Base-by-base conservation (phyloP, 2,888 invertebrate genomes). In the Athalia rosae region DNA sequence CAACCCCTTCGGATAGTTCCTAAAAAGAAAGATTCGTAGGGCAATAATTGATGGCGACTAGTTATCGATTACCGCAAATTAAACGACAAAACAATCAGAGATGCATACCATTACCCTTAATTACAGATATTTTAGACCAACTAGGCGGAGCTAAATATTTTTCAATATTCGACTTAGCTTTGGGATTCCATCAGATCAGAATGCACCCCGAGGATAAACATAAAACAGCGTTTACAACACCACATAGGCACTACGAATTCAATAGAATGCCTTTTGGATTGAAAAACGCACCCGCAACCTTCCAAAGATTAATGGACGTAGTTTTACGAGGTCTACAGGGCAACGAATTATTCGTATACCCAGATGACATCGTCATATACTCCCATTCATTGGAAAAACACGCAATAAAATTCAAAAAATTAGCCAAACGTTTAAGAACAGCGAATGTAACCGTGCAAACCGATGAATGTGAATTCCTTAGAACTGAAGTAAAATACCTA, bases 391-490 rank as follows among this genome's bases (percentile, higher is more conserved):
- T 47, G 66, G 8, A 66, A 43, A 59, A 56, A 59, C 61, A 74
- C n/a, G 48, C 28, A 0, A 11, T 3, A 11, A 59, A 62, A 8
- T 62, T 74, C 13, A 41, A 43, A n/a, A 74, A 66, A 6, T 15
- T 66, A 47, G 15, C 15, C 6, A 5, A 47, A 5, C 9, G 15
- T 47, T 6, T 66, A n/a, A 11, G 43, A 1, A 4, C 15, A n/a
- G 47, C 66, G 13, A 43, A 43, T 4, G n/a, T 48, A 6, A 67
- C 28, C 4, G 66, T 67, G 0, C 48, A 67, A 50, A 13, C 66
- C 0, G 66, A 48, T 5, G 67, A 67, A 67, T 67, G 66, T 9
- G 66, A 67, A 48, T 67, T 67, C 13, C 41, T 67, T 11, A 45
- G 43, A 15, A 48, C 15, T 28, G 50, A 67, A 50, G 48, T 50